A percentile compares a stretch with the other conserved stretches of the same genome.
Conservation (phyloP, 2,888 invertebrate genomes). For the Eudasyphora cyanicolor region DNA sequence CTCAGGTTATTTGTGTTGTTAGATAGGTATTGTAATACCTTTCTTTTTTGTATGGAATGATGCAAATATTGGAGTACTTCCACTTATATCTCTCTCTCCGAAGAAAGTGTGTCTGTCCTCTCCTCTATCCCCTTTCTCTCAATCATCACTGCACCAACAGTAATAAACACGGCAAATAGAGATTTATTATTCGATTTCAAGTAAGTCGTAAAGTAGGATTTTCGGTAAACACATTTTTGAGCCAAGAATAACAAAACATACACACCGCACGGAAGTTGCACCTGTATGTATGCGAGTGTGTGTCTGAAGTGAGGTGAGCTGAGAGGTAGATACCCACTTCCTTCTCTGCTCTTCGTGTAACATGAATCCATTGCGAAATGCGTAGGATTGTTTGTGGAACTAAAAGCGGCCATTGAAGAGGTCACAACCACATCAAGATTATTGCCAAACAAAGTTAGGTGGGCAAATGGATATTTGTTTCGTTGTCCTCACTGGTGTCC, state of each 20-base stretch:
- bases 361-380: too few species aligned
- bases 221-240: slow-evolving; percentile 22
- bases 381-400: neutral
- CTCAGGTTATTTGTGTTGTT: too few species aligned
- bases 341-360: too few species aligned
- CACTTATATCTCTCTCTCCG: neutral
- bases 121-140: neutral
- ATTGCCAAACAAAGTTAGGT: slow-evolving; percentile 7
- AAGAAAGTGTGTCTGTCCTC: neutral
- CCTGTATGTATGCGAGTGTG: neutral
- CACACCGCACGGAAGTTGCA: too few species aligned
- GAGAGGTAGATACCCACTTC: too few species aligned
- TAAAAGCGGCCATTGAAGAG: neutral
- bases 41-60: too few species aligned
- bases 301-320: neutral
- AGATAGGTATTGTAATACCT: too few species aligned
- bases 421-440: slow-evolving; percentile 1
- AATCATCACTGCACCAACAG: neutral
- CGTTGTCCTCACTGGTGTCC: neutral
- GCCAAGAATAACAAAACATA: slow-evolving; percentile 23
- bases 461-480: neutral
- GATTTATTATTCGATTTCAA: slow-evolving; percentile 60
- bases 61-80: too few species aligned
- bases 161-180: slow-evolving; percentile 43
- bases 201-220: slow-evolving; percentile 21